Percentiles rank a stretch among this genome's conserved stretches.
Conservation (phyloP, 2,797 vertebrate genomes). For the Garrulus glandarius region DNA sequence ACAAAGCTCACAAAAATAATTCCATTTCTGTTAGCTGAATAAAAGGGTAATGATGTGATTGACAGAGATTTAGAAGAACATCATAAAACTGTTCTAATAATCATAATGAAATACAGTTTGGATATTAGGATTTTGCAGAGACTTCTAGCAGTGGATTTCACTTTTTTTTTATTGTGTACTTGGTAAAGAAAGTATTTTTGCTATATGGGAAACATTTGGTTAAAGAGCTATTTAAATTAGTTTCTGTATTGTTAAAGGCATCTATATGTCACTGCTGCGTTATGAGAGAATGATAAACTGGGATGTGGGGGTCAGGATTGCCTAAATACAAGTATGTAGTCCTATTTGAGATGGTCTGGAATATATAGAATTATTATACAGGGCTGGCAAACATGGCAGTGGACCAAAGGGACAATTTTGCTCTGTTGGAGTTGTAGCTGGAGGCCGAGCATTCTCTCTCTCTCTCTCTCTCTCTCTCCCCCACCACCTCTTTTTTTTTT, state of each 20-base stretch:
- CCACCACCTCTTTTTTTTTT: fast-evolving
- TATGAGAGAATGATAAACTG: neutral
- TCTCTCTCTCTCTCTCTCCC: neutral
- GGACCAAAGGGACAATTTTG: neutral
- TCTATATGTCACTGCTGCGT: neutral
- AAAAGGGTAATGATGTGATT: neutral
- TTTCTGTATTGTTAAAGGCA: neutral
- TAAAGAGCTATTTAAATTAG: neutral
- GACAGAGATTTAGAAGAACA: neutral
- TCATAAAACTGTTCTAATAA: neutral
- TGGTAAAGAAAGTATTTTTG: neutral
- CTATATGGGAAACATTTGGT: neutral
- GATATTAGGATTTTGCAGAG: neutral
- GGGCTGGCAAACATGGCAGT: neutral
- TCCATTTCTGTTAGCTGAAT: neutral
- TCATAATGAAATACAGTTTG: neutral
- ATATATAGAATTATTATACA: neutral
- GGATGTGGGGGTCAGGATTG: fast-evolving
- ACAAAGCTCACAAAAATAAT: neutral
- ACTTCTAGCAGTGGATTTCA: neutral
- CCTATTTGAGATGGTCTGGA: neutral
- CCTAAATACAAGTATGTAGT: neutral
- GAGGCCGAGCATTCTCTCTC: neutral
- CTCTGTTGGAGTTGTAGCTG: neutral
- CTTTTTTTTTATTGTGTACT: neutral